Percentiles rank a stretch among this genome's conserved stretches.
Conservation (phyloP, 2,797 vertebrate genomes). For the Acrocephalus scirpaceus region DNA sequence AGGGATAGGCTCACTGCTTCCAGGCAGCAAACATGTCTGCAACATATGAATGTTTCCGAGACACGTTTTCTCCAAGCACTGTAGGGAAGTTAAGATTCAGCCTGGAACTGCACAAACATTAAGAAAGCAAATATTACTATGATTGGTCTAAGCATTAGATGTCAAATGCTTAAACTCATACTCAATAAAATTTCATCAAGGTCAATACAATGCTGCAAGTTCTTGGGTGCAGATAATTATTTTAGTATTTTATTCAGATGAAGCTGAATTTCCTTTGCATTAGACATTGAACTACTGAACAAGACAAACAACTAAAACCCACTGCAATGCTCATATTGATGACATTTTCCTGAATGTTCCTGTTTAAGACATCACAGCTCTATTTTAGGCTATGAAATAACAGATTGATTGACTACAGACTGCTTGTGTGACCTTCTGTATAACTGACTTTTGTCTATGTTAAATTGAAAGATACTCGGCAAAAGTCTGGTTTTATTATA, state of each 20-base stretch:
- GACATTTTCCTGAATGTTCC: neutral
- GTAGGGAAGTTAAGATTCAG: neutral
- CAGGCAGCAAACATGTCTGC: neutral
- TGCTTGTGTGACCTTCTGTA: neutral
- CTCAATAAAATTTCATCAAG: neutral
- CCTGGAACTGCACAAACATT: neutral
- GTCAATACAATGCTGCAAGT: neutral
- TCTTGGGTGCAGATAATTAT: neutral
- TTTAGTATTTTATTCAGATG: neutral
- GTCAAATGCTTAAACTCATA: neutral
- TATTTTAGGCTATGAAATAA: neutral
- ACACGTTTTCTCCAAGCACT: neutral
- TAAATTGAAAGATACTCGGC: neutral
- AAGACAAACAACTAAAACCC: neutral
- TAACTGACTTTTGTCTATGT: neutral
- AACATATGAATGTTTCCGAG: neutral
- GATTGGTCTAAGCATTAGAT: neutral
- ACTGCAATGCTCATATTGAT: neutral
- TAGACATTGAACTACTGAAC: neutral
- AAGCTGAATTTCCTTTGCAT: neutral
- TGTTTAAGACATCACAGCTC: neutral
- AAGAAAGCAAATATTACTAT: neutral
- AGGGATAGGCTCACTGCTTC: neutral
- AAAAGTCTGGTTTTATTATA: neutral
- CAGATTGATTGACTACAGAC: neutral